A percentile compares a stretch with the other conserved stretches of the same genome.
Conservation (phyloP, 2,113 vertebrate genomes). For the Trematomus loennbergii region DNA sequence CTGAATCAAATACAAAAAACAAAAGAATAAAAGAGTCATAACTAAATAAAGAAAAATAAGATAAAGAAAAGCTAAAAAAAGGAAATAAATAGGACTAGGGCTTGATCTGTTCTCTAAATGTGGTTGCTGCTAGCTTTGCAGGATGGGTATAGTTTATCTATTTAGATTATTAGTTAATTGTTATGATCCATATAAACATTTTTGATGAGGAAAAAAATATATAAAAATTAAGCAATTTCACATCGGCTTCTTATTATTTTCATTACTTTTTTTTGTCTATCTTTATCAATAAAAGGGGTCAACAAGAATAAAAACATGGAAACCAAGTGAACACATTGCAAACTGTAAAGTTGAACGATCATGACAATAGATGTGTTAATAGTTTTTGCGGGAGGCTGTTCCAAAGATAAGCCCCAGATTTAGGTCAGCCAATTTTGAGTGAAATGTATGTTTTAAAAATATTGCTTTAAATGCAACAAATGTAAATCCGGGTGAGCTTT, state of each 20-base stretch:
- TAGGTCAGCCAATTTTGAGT: background rate
- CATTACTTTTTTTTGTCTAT: too few relatives aligned
- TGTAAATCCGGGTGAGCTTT: background rate
- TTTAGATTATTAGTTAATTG: too few relatives aligned
- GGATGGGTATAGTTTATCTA: too few relatives aligned
- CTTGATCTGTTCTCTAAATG: too few relatives aligned
- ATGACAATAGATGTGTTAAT: background rate
- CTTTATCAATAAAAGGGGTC: too few relatives aligned
- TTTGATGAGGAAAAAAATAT: background rate
- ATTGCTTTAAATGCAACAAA: background rate
- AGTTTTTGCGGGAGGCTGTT: background rate
- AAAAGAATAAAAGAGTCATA: too few relatives aligned
- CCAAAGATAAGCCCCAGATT: background rate
- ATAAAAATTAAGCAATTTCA: background rate
- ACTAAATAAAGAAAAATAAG: too few relatives aligned
- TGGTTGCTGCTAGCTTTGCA: too few relatives aligned
- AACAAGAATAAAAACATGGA: background rate
- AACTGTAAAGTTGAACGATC: background rate
- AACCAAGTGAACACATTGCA: background rate
- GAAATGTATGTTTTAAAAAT: background rate
- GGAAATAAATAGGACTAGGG: too few relatives aligned
- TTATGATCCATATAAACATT: background rate
- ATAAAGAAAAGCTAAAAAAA: too few relatives aligned
- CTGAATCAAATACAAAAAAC: too few relatives aligned
- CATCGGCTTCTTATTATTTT: background rate